Base-by-base conservation (phyloP, 2,113 vertebrate species). In the Atherinomorus stipes region DNA sequence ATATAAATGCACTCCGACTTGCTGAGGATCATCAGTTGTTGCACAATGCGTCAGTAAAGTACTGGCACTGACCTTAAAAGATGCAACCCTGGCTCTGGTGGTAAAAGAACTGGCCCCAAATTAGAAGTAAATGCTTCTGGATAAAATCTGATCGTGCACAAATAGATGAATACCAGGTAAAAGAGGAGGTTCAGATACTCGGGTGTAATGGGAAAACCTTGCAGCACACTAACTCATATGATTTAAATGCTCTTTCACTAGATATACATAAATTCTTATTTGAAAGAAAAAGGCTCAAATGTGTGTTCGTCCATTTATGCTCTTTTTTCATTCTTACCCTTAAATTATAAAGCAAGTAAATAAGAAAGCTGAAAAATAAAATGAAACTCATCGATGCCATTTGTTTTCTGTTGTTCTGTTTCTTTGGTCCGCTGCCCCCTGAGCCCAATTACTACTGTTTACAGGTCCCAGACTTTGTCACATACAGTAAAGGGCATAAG, bases 391-490 rank as follows among this genome's bases (percentile, higher is more conserved):
- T 2, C 50, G 57, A 76, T 45, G 50, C 23, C 21, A 71, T 63
- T 81, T 84, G 54, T 63, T 64, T 63, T 1, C 51, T 67, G 28
- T 31, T 31, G 3, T 3, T 31, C 7, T 3, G 7, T 34, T 9
- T 34, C 8, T 65, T 66, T 82, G 6, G 21, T 58, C 78, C 58
- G 21, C 56, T 75, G 54, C 77, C 89, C 82, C 89, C 23, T 84
- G 89, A 86, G 90, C 54, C 88, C 81, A 92, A 90, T 92, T 90
- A 90, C 62, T 51, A 57, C 71, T 85, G 89, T 92, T 90, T 89
- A 86, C 86, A 63, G 73, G 57, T 80, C 61, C 38, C 62, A 68
- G 58, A 84, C 76, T 72, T 56, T 51, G 78, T 86, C 80, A 63
- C 75, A 53, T 64, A 71, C 71, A 72, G 64, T 61, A 77, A 84